phyloP scores from a whole-genome alignment of 2,113 vertebrate genomes.

The Gadus chalcogrammus region DNA sequence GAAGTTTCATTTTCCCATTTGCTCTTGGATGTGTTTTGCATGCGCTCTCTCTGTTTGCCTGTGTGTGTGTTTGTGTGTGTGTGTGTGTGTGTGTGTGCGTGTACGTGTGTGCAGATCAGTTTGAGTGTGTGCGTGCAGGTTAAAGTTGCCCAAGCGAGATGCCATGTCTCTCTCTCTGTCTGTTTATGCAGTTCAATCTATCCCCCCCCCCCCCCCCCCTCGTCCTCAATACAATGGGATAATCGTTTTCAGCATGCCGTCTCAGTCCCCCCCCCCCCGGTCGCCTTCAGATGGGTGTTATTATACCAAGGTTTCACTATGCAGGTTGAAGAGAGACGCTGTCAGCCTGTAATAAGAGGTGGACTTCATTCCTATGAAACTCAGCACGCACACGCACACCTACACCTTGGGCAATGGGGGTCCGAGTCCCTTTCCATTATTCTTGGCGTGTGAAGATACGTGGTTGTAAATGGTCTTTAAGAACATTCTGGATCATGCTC shows the following conservation, averaged over 20 bases:
- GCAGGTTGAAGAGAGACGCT: constrained; percentile 27
- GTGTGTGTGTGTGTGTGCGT: constrained; percentile 5
- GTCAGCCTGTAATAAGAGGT: constrained; percentile 38
- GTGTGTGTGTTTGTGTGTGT: background rate
- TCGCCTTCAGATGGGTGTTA: constrained; percentile 7
- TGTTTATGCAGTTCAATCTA: constrained; percentile 44
- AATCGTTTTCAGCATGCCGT: constrained; percentile 31
- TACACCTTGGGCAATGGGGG: constrained; percentile 23
- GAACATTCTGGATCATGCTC: background rate
- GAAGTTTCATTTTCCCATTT: constrained; percentile 51
- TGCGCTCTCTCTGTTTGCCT: constrained; percentile 11
- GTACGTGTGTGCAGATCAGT: background rate
- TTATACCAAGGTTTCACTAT: no score
- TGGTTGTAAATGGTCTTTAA: constrained; percentile 1
- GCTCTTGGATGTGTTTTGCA: constrained; percentile 3
- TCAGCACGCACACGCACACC: constrained; percentile 14
- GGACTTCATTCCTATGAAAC: constrained; percentile 20
- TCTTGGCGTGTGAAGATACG: background rate
- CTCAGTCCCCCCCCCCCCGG: constrained; percentile 10
- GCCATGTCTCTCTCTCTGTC: constrained; percentile 22
- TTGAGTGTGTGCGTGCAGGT: constrained; percentile 3
- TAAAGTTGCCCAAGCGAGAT: background rate
- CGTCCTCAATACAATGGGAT: constrained; percentile 21
- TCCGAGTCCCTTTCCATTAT: constrained; percentile 28
- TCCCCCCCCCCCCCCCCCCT: no score